Base-by-base conservation (phyloP, 2,888 invertebrate genomes). In the Philereme transversata region DNA sequence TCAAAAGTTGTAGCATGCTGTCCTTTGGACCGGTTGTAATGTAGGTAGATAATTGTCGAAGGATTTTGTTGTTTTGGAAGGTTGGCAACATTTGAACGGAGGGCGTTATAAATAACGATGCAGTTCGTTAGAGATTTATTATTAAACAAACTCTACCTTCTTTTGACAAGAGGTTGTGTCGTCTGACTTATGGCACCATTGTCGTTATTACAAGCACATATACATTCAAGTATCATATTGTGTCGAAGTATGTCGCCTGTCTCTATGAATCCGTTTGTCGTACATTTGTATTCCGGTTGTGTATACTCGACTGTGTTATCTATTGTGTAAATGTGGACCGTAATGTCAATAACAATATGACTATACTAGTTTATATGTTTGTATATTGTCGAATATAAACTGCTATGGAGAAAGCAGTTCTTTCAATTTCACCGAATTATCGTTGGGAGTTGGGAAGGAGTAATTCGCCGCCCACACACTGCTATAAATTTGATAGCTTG, bases 261-360 rank as follows among this genome's bases (percentile, higher is more conserved):
- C 74, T 72, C 73, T 76, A 77, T 75, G 63, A 67, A 71, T 79
- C 82, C 75, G 82, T 82, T 83, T 75, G 78, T 74, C 71, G 77
- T 76, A 69, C 76, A 82, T 87, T 85, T 84, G 85, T 87, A 85
- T 86, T 82, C 85, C 73, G 71, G 70, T 70, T 77, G 75, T 64
- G 45, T 11, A 55, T 56, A 69, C 68, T 67, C 62, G 22, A 57
- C 62, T 66, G 64, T 76, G 81, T 86, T 87, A 86, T 86, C 84
- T 84, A 82, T 86, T 86, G 86, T 87, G 81, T 84, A 69, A 78
- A 86, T 83, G 81, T 80, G 72, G 74, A 78, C 82, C 77, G 81
- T 77, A 79, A 79, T 79, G 81, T 77, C 78, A 78, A 81, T 82
- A 82, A 78, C 73, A 77, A 77, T 75, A 72, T 68, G 56, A 53